phyloP scores from a whole-genome alignment of 2,888 invertebrate genomes.

The Chalcis sispes region DNA sequence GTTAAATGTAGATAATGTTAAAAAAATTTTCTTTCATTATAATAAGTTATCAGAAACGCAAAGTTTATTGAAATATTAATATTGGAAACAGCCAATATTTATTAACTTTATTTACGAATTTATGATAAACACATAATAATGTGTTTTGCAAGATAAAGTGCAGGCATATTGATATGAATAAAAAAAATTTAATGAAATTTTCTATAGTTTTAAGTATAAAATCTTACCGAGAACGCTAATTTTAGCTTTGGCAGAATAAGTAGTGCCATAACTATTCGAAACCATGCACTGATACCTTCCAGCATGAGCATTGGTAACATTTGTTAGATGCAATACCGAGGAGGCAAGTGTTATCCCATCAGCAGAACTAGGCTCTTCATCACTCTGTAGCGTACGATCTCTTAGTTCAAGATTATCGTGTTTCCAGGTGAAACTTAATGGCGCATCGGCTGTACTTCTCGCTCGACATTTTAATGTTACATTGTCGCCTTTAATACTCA shows the following conservation, averaged over 20 bases:
- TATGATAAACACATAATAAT: too few relatives aligned
- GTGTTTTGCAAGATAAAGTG: too few relatives aligned
- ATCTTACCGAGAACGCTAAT: constrained; percentile 84
- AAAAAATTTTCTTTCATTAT: too few relatives aligned
- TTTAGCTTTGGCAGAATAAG: constrained; percentile 91
- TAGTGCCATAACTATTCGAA: constrained; percentile 91
- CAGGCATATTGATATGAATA: too few relatives aligned
- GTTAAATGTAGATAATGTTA: too few relatives aligned
- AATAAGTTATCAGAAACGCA: too few relatives aligned
- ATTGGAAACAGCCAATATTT: too few relatives aligned
- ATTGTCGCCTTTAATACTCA: constrained; percentile 92
- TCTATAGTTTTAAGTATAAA: too few relatives aligned
- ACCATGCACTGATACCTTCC: constrained; percentile 96
- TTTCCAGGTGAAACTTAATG: constrained; percentile 90
- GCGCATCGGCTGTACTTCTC: constrained; percentile 85
- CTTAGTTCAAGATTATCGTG: constrained; percentile 86
- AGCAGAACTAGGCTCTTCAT: constrained; percentile 76
- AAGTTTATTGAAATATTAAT: too few relatives aligned
- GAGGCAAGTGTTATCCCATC: constrained; percentile 82
- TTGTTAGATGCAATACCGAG: constrained; percentile 85
- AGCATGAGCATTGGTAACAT: constrained; percentile 88
- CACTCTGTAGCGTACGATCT: constrained; percentile 73
- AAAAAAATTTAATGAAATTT: too few relatives aligned
- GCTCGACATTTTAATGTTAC: constrained; percentile 90
- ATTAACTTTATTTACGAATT: too few relatives aligned